These are phyloP conservation scores for Julus scandinavius DNA, from an alignment of 2,888 invertebrate species.

Conservation along the genomic window DNA sequence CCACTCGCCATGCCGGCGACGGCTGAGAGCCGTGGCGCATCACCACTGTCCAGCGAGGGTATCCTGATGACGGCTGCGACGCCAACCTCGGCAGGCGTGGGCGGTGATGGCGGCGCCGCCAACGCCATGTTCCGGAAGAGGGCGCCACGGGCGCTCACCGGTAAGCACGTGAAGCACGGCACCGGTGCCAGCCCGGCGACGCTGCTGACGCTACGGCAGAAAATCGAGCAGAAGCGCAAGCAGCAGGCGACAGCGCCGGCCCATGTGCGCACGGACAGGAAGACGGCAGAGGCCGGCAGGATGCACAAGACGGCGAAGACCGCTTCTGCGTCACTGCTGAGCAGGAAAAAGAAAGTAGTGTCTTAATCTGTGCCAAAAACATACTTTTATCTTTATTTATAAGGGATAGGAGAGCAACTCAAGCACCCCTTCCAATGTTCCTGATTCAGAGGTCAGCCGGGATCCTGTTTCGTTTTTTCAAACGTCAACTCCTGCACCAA, in stretches of 20 bases:
- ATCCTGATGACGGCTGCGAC: background rate
- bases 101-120: conserved; percentile 1
- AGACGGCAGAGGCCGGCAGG: background rate
- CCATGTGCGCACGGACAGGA: background rate
- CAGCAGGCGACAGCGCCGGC: background rate
- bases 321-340: background rate
- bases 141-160: conserved; percentile 67
- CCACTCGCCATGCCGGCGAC: background rate
- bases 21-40: conserved; percentile 14
- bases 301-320: conserved; percentile 26
- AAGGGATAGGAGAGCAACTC: background rate
- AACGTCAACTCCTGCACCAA: background rate
- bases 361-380: conserved; percentile 5
- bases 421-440: background rate
- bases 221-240: conserved; percentile 64
- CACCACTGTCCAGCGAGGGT: conserved; percentile 40
- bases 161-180: conserved; percentile 67
- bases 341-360: conserved; percentile 18
- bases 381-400: background rate
- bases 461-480: background rate
- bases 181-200: conserved; percentile 67
- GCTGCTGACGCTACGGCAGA: conserved; percentile 66
- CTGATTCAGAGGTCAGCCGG: background rate
- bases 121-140: conserved; percentile 62
- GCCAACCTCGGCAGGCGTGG: background rate